Conservation (phyloP, 1,140 invertebrate species). For the Melanaphis sacchari region DNA sequence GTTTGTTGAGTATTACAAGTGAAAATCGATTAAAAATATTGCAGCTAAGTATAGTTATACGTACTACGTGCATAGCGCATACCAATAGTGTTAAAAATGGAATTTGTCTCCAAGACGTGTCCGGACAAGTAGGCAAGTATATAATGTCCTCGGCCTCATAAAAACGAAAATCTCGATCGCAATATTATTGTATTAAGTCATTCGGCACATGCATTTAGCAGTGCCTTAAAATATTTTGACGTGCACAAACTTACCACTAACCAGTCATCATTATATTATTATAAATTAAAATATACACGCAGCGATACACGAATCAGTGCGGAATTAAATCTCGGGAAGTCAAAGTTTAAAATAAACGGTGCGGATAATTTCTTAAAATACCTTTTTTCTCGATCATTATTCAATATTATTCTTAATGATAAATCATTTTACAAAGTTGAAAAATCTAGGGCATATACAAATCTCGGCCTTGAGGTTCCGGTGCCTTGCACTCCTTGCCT, state of each 20-base stretch:
- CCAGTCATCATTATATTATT: not conserved
- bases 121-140: not conserved
- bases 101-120: not conserved
- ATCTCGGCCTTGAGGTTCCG: too few species aligned
- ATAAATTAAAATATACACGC: not conserved
- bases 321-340: too few species aligned
- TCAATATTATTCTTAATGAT: too few species aligned
- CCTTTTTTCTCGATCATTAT: too few species aligned
- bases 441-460: too few species aligned
- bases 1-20: not conserved
- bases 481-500: too few species aligned
- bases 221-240: not conserved
- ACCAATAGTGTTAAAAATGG: not conserved
- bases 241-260: not conserved
- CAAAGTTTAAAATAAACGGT: too few species aligned
- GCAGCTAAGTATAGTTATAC: not conserved
- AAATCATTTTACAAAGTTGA: too few species aligned
- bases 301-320: not conserved
- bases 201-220: not conserved
- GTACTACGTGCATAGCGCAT: too few species aligned
- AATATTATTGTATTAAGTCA: not conserved
- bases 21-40: slow-evolving; percentile 11
- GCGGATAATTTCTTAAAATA: too few species aligned
- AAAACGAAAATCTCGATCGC: not conserved
- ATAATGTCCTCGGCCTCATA: not conserved